These are phyloP conservation scores for Aelia acuminata DNA, from an alignment of 2,888 invertebrate species.

Conservation along the genomic window DNA sequence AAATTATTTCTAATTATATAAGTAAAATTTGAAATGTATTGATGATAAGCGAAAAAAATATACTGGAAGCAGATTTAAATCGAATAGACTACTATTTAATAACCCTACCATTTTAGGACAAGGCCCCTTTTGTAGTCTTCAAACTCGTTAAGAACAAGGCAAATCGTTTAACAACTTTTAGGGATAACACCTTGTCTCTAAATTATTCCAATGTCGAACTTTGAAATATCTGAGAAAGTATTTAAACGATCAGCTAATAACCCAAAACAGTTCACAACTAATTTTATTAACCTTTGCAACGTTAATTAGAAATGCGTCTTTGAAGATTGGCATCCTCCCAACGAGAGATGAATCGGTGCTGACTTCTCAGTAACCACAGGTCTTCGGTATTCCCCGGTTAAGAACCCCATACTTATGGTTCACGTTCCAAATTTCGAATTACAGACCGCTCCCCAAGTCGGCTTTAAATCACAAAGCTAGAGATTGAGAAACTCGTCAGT, in stretches of 20 bases:
- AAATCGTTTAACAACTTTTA: neutral
- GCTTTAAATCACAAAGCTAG: conserved; percentile 5
- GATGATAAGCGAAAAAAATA: too few species aligned
- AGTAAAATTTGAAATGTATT: too few species aligned
- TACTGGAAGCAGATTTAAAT: neutral
- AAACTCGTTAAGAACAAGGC: neutral
- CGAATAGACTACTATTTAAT: neutral
- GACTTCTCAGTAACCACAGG: neutral
- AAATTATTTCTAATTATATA: too few species aligned
- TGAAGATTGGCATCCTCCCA: neutral
- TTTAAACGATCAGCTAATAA: neutral
- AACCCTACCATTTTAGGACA: neutral
- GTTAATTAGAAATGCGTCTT: neutral
- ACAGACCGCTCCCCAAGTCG: neutral
- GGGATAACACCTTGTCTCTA: neutral
- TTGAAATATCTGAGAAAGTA: neutral
- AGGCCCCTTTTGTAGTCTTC: neutral
- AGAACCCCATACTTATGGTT: conserved; percentile 1
- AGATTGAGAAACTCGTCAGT: neutral
- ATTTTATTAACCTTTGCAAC: neutral
- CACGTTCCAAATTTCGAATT: neutral
- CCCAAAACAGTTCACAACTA: neutral
- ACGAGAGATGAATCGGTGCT: neutral
- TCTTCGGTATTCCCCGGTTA: neutral
- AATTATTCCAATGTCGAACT: neutral